Percentiles rank a stretch among this genome's conserved stretches.
Conservation (phyloP, 2,113 vertebrate species). For the Edolisoma coerulescens region DNA sequence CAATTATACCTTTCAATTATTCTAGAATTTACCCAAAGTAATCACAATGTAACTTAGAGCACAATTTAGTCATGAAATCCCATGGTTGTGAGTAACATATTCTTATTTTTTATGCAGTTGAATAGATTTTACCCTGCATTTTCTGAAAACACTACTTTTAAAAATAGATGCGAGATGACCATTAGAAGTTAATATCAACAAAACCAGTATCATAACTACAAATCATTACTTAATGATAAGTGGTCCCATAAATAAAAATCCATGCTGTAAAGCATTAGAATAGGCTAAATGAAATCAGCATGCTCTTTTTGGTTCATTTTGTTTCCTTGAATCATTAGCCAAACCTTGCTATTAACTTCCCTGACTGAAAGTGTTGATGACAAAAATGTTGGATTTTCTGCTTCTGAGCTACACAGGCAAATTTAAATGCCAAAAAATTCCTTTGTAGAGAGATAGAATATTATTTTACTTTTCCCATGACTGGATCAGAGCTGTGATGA, state of each 20-base stretch:
- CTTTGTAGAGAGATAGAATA: background rate
- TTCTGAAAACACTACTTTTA: background rate
- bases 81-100: background rate
- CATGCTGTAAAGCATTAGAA: constrained; percentile 12
- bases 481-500: background rate
- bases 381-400: constrained; percentile 16
- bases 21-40: background rate
- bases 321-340: constrained; percentile 46
- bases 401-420: background rate
- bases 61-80: background rate
- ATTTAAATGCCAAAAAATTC: background rate
- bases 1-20: background rate
- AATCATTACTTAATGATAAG: constrained; percentile 29
- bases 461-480: background rate
- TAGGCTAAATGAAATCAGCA: constrained; percentile 40
- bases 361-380: constrained; percentile 7
- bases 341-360: constrained; percentile 19
- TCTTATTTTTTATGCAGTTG: background rate
- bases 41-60: background rate
- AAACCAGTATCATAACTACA: background rate
- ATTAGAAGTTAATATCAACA: background rate
- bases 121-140: background rate
- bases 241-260: constrained; percentile 11
- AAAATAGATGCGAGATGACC: background rate
- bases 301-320: background rate